A percentile compares a stretch with the other conserved stretches of the same genome.
These are phyloP conservation scores for Bolborhynchus lineola DNA, from an alignment of 2,113 vertebrate species.

Conservation along the genomic window DNA sequence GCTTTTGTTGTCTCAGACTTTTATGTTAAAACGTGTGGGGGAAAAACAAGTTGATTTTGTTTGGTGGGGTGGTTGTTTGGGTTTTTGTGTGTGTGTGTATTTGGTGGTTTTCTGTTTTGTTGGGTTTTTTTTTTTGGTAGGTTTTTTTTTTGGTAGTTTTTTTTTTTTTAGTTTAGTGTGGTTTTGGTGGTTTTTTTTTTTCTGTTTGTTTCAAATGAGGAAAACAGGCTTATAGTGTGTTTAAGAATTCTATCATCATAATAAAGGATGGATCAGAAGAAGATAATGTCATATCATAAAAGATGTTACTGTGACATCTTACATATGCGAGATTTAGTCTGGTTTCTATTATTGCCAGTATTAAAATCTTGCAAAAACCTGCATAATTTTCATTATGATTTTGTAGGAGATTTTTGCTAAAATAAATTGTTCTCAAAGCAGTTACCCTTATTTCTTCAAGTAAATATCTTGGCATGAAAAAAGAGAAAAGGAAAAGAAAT, in stretches of 20 bases:
- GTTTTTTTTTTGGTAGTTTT: too few relatives aligned
- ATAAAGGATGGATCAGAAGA: not conserved
- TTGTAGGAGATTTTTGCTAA: not conserved
- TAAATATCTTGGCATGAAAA: not conserved
- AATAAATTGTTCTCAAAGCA: not conserved
- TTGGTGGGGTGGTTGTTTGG: not conserved
- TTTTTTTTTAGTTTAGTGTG: not conserved
- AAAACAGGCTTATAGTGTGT: not conserved
- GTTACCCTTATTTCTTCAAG: not conserved
- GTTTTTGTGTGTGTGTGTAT: not conserved
- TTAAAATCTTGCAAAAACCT: not conserved
- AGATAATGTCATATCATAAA: not conserved
- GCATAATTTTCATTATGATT: not conserved
- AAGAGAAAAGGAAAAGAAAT: not conserved
- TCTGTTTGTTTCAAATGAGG: not conserved
- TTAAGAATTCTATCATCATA: accelerated
- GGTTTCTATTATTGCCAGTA: not conserved
- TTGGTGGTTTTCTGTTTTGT: not conserved
- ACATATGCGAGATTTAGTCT: not conserved
- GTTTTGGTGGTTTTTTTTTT: not conserved
- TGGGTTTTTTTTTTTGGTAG: not conserved
- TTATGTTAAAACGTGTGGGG: not conserved
- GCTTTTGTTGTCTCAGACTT: not conserved
- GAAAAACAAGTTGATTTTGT: not conserved
- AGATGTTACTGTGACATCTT: not conserved